Evolutionary conservation across 2,113 vertebrate genomes (phyloP), one percentile per base, ranked within the genome.

Genomic region (Odontophorus gujanensis): DNA sequence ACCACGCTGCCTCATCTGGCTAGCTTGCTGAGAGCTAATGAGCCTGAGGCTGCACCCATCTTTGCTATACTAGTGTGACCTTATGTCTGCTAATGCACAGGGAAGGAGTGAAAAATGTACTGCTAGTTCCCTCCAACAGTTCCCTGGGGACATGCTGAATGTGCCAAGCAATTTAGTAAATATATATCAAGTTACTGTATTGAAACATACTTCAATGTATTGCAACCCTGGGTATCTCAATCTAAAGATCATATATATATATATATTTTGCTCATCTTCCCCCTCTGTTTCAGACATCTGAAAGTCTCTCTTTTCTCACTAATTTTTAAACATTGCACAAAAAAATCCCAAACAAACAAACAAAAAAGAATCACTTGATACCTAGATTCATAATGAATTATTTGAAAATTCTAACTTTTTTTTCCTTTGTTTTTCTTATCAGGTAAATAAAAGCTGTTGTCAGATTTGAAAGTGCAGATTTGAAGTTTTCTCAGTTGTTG

Each of bases 1-100:
- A 97, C 96, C 97, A 97, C 62, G 57, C 87, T 81, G 97, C 96
- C 97, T 98, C 97, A 97, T 98, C 97, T 98, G 97, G 97, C 96
- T 96, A 92, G 96, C 98, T 98, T 97, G 98, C 98, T 98, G 97
- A 45, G 96, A 98, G 97, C 97, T 98, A 98, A 98, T 98, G 98
- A 98, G 97, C 95, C 98, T 95, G 85, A 93, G 88, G 96, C 97
- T 97, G 97, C 97, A 98, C 97, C 97, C 97, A 97, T 98, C 97
- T 97, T 97, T 96, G 95, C 96, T 95, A 97, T 96, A 97, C 97
- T 96, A 96, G 93, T 96, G 88, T 97, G 98, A 98, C 98, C 98
- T 98, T 97, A 96, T 97, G 97, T 98, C 98, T 97, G 95, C 94
- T 97, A 97, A 98, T 95, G 96, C 96, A 96, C 92, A 95, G 95